Evolutionary conservation across 1,140 invertebrate genomes (phyloP).

Genomic region (Lordiphosa clarofinis): DNA sequence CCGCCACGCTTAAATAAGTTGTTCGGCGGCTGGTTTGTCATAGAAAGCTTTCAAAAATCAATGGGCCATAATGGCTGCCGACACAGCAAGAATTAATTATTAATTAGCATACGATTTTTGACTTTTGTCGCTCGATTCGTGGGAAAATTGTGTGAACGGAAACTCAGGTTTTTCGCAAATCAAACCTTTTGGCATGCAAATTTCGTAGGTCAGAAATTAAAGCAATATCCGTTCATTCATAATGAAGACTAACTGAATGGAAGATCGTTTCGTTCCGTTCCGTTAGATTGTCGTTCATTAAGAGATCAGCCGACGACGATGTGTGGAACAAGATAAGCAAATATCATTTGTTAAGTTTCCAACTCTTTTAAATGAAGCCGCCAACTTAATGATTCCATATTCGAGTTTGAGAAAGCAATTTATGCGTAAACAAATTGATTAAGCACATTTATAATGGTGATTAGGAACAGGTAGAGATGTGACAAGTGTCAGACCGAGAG

Average conservation of each 20-base stretch:
- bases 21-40: slow-evolving; percentile 56
- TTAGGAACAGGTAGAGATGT: slow-evolving; percentile 30
- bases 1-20: slow-evolving; percentile 64
- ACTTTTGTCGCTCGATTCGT: slow-evolving; percentile 52
- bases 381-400: slow-evolving; percentile 37
- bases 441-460: slow-evolving; percentile 48
- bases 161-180: slow-evolving; percentile 25
- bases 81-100: slow-evolving; percentile 22
- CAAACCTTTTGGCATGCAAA: slow-evolving; percentile 50
- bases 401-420: slow-evolving; percentile 34
- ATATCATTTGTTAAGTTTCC: slow-evolving; percentile 42
- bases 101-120: slow-evolving; percentile 68
- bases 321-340: slow-evolving; percentile 51
- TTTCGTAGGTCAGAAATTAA: slow-evolving; percentile 25
- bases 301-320: slow-evolving; percentile 38
- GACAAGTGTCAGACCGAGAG: too few relatives aligned
- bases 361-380: slow-evolving; percentile 42
- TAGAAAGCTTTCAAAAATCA: slow-evolving; percentile 65
- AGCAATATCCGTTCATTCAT: slow-evolving; percentile 40
- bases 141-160: slow-evolving; percentile 59
- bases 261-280: slow-evolving; percentile 33
- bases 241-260: slow-evolving; percentile 9
- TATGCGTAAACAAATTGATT: slow-evolving; percentile 57
- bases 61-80: slow-evolving; percentile 56
- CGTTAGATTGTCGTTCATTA: slow-evolving; percentile 50